Conservation (phyloP, 1,140 invertebrate genomes). For the Parapsyche elsis region DNA sequence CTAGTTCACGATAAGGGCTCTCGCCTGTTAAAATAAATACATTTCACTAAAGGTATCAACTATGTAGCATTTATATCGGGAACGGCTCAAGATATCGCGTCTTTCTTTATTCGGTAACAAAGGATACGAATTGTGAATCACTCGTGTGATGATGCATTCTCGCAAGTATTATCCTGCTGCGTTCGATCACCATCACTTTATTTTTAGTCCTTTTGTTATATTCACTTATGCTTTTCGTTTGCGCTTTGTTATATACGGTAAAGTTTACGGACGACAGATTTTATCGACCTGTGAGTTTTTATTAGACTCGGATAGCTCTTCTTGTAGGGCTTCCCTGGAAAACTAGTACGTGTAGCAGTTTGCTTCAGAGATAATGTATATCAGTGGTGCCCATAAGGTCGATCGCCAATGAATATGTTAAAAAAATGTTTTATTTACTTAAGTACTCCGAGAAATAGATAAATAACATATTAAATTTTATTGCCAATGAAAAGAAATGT, state of each 20-base stretch:
- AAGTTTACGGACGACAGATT: neutral
- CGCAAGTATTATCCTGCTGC: neutral
- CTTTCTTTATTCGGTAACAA: neutral
- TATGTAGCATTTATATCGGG: neutral
- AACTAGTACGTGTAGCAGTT: neutral
- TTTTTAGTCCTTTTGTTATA: neutral
- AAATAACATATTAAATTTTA: too few species aligned
- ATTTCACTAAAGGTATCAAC: neutral
- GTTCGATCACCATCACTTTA: neutral
- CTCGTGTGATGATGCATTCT: conserved; percentile 6
- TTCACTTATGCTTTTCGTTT: neutral
- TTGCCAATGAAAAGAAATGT: too few species aligned
- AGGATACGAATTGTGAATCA: neutral
- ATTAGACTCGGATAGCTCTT: conserved; percentile 19
- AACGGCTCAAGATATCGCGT: neutral
- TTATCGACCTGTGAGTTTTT: conserved; percentile 32
- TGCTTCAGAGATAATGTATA: too few species aligned
- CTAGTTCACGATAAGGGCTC: conserved; percentile 10
- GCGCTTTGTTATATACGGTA: too few species aligned
- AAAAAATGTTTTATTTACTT: too few species aligned
- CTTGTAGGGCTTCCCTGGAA: conserved; percentile 14
- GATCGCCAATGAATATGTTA: too few species aligned
- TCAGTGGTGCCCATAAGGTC: too few species aligned
- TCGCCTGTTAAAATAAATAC: neutral
- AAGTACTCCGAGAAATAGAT: too few species aligned